A percentile compares a stretch with the other conserved stretches of the same genome.
These are phyloP conservation scores for Flabesymbios commensalis DNA, from an alignment of 2,888 invertebrate genomes.

Conservation along the genomic window DNA sequence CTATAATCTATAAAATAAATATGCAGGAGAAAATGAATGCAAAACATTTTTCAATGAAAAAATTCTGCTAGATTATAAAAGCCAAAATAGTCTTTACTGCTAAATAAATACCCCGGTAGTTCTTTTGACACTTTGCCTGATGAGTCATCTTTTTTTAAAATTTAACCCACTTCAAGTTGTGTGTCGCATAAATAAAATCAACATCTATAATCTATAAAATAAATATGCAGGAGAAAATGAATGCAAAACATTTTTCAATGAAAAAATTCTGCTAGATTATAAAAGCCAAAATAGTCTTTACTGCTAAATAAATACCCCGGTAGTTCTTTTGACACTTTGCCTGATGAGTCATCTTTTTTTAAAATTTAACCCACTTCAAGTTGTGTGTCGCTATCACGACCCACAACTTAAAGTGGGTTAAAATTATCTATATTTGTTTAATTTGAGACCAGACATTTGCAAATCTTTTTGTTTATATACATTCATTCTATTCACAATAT, in stretches of 20 bases:
- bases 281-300: not conserved
- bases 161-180: no score
- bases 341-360: no score
- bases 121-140: no score
- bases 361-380: no score
- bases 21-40: not conserved
- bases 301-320: not conserved
- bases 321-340: no score
- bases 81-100: not conserved
- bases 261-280: not conserved
- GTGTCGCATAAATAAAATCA: not conserved
- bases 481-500: not conserved
- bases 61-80: not conserved
- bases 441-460: not conserved
- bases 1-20: not conserved
- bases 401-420: no score
- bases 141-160: no score
- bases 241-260: not conserved
- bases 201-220: not conserved
- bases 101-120: not conserved
- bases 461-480: not conserved
- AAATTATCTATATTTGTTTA: no score
- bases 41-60: not conserved
- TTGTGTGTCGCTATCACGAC: no score
- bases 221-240: not conserved